Conservation (phyloP, 2,797 vertebrate species). For the Malacoctenus gilli region DNA sequence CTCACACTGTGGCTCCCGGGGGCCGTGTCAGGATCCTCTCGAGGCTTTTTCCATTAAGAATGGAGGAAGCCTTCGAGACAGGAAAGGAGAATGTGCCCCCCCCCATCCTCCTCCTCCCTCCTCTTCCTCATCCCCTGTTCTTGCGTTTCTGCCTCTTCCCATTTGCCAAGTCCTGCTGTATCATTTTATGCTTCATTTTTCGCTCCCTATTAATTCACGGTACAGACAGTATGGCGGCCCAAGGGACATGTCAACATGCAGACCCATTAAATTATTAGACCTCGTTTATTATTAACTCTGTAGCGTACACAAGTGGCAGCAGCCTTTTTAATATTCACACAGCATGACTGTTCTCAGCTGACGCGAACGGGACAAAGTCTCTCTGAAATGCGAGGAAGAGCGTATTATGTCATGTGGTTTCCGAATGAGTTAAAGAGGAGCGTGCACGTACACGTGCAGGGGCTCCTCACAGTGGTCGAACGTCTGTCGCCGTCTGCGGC, state of each 20-base stretch:
- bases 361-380: constrained; percentile 58
- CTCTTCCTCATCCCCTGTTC: constrained; percentile 19
- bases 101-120: constrained; percentile 5
- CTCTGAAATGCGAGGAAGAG: too few species aligned
- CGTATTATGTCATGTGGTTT: too few species aligned
- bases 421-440: too few species aligned
- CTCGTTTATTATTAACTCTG: constrained; percentile 77
- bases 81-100: not conserved
- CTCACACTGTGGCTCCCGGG: not conserved
- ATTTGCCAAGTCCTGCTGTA: constrained; percentile 44
- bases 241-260: constrained; percentile 73
- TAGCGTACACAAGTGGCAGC: constrained; percentile 56
- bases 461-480: not conserved
- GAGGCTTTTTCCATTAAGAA: constrained; percentile 21
- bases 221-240: constrained; percentile 56
- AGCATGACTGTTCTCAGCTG: constrained; percentile 56
- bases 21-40: constrained; percentile 16
- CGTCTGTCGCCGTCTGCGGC: constrained; percentile 26
- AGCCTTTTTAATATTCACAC: constrained; percentile 77
- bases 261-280: constrained; percentile 77
- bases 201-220: constrained; percentile 52
- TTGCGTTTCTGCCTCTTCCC: constrained; percentile 15
- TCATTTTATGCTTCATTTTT: constrained; percentile 48
- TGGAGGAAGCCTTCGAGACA: constrained; percentile 7
- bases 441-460: constrained; percentile 15